Percentiles rank a stretch among this genome's conserved stretches.
phyloP scores from a whole-genome alignment of 2,113 vertebrate species.

The Microcebus tavaratra region DNA sequence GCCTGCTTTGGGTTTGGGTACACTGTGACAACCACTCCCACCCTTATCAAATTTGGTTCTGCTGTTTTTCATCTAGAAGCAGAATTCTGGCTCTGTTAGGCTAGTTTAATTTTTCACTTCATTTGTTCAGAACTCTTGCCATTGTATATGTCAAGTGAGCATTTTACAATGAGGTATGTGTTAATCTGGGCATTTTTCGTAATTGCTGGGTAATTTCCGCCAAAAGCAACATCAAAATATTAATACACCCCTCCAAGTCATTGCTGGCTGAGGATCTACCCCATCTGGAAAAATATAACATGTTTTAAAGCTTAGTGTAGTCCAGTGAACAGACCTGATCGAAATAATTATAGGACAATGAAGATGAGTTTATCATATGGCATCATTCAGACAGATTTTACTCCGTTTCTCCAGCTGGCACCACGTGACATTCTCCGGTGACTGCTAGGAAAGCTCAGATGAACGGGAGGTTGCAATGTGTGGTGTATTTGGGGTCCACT shows the following conservation, averaged over 20 bases:
- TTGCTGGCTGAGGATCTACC: slow-evolving; percentile 81
- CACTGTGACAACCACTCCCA: background rate
- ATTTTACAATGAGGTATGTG: slow-evolving; percentile 85
- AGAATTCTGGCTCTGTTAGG: background rate
- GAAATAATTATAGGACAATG: slow-evolving; percentile 78
- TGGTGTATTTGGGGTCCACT: slow-evolving; percentile 52
- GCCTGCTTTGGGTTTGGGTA: background rate
- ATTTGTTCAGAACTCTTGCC: slow-evolving; percentile 32
- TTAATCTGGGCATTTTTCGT: slow-evolving; percentile 84
- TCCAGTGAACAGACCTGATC: slow-evolving; percentile 73
- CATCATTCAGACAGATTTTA: slow-evolving; percentile 71
- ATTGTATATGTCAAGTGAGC: slow-evolving; percentile 58
- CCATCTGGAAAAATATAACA: slow-evolving; percentile 85
- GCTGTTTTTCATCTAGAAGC: slow-evolving; percentile 22
- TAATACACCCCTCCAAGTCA: slow-evolving; percentile 78
- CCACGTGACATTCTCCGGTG: slow-evolving; percentile 53
- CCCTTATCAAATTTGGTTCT: slow-evolving; percentile 32
- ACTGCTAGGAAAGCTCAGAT: slow-evolving; percentile 70
- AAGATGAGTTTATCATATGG: slow-evolving; percentile 79
- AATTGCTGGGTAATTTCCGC: slow-evolving; percentile 75
- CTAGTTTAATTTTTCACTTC: background rate
- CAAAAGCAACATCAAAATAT: slow-evolving; percentile 86
- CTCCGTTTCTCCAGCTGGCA: slow-evolving; percentile 50
- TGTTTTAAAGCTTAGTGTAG: slow-evolving; percentile 66
- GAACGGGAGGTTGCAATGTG: slow-evolving; percentile 54